Evolutionary conservation across 2,888 invertebrate genomes (phyloP).

Genomic region (Atethmia centrago): DNA sequence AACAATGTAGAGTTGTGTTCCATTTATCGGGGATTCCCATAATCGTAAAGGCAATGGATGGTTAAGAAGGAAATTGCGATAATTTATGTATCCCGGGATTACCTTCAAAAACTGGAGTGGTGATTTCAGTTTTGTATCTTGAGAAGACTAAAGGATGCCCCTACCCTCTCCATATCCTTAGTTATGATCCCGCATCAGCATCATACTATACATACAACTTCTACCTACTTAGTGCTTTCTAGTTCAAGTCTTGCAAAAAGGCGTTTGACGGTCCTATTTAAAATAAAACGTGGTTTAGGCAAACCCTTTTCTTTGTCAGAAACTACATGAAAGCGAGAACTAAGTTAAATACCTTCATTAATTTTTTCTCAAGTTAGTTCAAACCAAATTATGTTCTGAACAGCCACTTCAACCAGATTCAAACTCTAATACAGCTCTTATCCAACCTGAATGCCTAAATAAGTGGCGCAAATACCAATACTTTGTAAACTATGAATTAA

Average conservation of each 20-base stretch:
- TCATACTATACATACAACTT: not conserved
- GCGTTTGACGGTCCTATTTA: not conserved
- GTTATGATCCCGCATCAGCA: not conserved
- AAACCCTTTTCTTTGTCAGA: not conserved
- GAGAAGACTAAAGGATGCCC: not conserved
- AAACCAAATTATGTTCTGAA: conserved; percentile 19
- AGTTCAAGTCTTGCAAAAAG: not conserved
- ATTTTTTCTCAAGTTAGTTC: conserved; percentile 21
- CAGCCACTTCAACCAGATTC: conserved; percentile 19
- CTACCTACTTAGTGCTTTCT: too few species aligned
- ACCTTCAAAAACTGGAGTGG: not conserved
- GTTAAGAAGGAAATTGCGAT: not conserved
- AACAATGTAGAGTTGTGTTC: conserved; percentile 32
- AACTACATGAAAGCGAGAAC: not conserved
- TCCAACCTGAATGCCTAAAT: conserved; percentile 30
- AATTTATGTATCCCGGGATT: too few species aligned
- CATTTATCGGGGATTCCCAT: not conserved
- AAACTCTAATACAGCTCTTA: conserved; percentile 28
- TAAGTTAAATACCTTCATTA: conserved; percentile 9
- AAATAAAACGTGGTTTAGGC: not conserved
- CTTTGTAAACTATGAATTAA: conserved; percentile 47
- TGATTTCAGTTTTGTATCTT: not conserved
- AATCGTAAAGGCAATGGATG: conserved; percentile 5
- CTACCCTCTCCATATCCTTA: not conserved
- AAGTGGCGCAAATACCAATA: conserved; percentile 52